Base-by-base conservation (phyloP, 2,888 invertebrate species). In the Dusona sp. region DNA sequence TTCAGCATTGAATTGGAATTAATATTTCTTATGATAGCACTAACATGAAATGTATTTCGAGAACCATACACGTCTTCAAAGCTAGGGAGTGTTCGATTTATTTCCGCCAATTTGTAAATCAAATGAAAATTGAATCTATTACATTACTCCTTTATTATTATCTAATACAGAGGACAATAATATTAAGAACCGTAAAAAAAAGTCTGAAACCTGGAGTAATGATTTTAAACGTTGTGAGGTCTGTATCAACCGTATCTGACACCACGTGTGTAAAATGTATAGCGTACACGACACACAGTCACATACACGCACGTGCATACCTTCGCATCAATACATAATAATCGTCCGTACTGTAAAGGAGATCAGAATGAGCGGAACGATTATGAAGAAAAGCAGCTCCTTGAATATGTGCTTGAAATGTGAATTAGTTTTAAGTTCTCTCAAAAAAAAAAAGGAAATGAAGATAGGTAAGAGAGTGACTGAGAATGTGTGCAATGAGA, bases 371-470 rank as follows among this genome's bases (percentile, higher is more conserved):
- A 45, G 78, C 72, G 72, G 51, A 83, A 72, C 80, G 65, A 72
- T 80, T 70, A 67, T 13, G 75, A 61, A 64, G 73, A 68, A 64
- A 70, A 88, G 79, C 45, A 77, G 73, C 77, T 61, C 74, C 79
- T 84, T 88, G 85, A 86, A 88, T 75, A 75, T 90, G 90, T 89
- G 88, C 88, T 89, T 85, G 87, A 88, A 91, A 89, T 90, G 89
- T 80, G 90, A 90, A 90, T 90, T 77, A 87, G 83, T 87, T 88
- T 84, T 85, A 89, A 87, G 83, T 81, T 79, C 86, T 84, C 19
- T n/a, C 29, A 45, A 57, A 36, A 73, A 22, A 16, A 45, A 33
- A 61, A 45, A 29, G 51, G n/a, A 33, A 45, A 42, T n/a, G 8
- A 64, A 65, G 68, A 51, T 54, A 22, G 45, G 25, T 11, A 33